Conservation (phyloP, 2,113 vertebrate genomes). For the Otis tarda region DNA sequence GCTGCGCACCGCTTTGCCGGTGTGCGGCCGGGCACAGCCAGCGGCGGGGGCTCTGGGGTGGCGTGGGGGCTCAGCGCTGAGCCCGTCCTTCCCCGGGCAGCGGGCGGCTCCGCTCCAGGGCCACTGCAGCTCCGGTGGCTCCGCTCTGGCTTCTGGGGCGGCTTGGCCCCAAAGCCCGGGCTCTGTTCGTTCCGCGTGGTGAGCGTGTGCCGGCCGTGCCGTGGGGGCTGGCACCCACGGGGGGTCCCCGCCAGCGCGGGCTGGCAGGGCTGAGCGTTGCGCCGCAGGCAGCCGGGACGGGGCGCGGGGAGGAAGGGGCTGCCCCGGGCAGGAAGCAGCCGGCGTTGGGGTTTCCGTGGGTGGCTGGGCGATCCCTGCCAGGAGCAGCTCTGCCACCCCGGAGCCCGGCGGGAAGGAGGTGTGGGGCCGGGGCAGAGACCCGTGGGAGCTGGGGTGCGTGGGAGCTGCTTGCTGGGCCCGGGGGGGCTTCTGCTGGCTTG, state of each 20-base stretch:
- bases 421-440: background rate
- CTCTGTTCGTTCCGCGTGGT: background rate
- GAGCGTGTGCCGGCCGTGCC: rapidly evolving
- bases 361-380: background rate
- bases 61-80: background rate
- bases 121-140: background rate
- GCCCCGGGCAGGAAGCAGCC: constrained; percentile 8
- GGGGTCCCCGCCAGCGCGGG: background rate
- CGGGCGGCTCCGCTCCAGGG: background rate
- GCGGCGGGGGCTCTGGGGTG: background rate
- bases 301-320: constrained; percentile 7
- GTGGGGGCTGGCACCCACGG: background rate
- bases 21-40: background rate
- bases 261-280: background rate
- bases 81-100: no score
- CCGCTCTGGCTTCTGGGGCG: rapidly evolving
- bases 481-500: background rate
- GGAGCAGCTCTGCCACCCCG: background rate
- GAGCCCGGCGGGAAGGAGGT: background rate
- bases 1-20: background rate
- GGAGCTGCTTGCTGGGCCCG: background rate
- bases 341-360: background rate
- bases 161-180: background rate
- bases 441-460: rapidly evolving
- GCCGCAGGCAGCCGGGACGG: rapidly evolving